Evolutionary conservation across 2,888 invertebrate genomes (phyloP), one percentile per base, ranked within the genome.

Genomic region (Eutolmus rufibarbis): DNA sequence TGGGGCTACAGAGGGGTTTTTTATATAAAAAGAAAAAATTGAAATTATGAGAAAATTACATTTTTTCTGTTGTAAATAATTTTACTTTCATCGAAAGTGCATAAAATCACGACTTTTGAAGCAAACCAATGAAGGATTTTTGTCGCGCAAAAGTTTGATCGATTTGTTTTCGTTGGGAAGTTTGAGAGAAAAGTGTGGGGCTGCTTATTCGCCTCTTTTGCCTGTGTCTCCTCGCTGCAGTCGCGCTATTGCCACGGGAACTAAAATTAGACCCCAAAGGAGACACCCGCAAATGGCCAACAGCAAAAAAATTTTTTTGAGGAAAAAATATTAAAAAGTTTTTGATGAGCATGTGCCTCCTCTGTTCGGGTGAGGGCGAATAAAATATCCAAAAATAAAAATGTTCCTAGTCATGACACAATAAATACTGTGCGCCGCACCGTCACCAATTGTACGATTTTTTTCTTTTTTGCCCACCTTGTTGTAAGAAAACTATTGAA

Each of bases 91-190:
- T 43, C 9, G 34, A 37, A 19, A 28, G 28, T 34, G 81, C 46
- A 56, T 81, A 8, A 81, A 46, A 46, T 46, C 16, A 28, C 7
- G 2, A 8, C 8, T 31, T 31, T 56, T n/a, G 12, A 16, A 51
- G 19, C 31, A 40, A 40, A 40, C 12, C 9, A 23, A 74, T 76
- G 34, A 31, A 40, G 23, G 23, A 57, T 57, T 37, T 86, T 74
- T 87, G 85, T 88, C 88, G 79, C 88, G 87, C 87, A 88, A 88
- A 88, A 85, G 88, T 88, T 88, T 88, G 88, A 88, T 88, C 88
- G 88, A 88, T 88, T 87, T 88, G 88, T 88, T 88, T 88, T 88
- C 79, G 81, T 88, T 74, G 74, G 85, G 40, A 82, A 57, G 43
- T 46, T 34, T 85, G 43, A 51, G 51, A 40, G 31, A 31, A 74